A percentile compares a stretch with the other conserved stretches of the same genome.
phyloP scores from a whole-genome alignment of 2,113 vertebrate species.

The Petroica traversi region DNA sequence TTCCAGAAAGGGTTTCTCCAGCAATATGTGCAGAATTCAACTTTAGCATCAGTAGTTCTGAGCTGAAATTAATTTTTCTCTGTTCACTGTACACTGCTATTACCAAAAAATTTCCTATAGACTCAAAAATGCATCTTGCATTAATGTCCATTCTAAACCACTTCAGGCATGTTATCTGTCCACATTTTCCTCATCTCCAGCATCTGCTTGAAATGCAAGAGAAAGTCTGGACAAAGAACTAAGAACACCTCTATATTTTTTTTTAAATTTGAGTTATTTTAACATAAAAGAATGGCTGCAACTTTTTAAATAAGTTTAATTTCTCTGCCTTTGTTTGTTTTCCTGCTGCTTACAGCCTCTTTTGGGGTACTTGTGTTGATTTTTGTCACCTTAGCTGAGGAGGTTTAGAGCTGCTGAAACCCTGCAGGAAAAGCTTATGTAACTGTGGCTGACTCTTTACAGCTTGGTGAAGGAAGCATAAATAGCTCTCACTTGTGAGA shows the following conservation, averaged over 20 bases:
- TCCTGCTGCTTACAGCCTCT: not conserved
- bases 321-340: not conserved
- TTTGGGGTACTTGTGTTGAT: not conserved
- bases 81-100: not conserved
- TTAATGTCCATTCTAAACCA: not conserved
- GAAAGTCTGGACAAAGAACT: not conserved
- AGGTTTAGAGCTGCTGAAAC: not conserved
- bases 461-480: not conserved
- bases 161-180: not conserved
- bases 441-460: not conserved
- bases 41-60: not conserved
- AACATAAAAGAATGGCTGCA: not conserved
- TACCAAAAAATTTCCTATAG: not conserved
- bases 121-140: not conserved
- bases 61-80: not conserved
- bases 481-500: not conserved
- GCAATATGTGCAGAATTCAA: not conserved
- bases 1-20: not conserved
- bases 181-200: not conserved
- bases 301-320: not conserved
- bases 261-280: not conserved
- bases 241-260: not conserved
- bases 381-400: not conserved
- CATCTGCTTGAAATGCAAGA: not conserved
- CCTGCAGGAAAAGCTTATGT: not conserved